Conservation (phyloP, 2,113 vertebrate genomes). For the Salvelinus fontinalis region DNA sequence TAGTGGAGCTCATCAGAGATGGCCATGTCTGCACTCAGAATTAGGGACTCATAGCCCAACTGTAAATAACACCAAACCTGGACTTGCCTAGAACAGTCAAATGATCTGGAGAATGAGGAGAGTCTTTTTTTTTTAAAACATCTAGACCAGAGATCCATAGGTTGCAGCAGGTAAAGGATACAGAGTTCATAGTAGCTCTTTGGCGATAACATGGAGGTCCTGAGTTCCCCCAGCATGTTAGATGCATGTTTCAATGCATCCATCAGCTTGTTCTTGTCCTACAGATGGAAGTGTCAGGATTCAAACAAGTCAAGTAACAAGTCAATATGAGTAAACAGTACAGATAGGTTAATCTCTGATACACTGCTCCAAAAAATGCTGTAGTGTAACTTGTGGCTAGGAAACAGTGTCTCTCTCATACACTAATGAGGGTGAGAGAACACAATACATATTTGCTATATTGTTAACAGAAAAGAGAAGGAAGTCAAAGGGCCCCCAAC, state of each 20-base stretch:
- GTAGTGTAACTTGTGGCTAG: background rate
- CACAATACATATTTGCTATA: background rate
- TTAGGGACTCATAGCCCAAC: conserved; percentile 64
- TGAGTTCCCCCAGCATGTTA: conserved; percentile 96
- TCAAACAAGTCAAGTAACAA: background rate
- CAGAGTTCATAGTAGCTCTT: conserved; percentile 99
- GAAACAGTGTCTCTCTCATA: background rate
- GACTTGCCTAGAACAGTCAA: background rate
- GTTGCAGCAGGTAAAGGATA: conserved; percentile 77
- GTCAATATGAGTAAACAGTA: background rate
- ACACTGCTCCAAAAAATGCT: too few relatives aligned
- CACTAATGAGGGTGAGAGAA: background rate
- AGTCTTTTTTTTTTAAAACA: background rate
- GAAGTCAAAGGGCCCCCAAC: background rate
- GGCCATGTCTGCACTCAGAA: conserved; percentile 86
- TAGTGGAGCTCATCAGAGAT: conserved; percentile 98
- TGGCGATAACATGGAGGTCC: conserved; percentile 97
- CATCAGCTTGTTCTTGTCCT: conserved; percentile 99
- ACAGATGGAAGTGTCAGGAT: conserved; percentile 14
- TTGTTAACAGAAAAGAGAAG: background rate
- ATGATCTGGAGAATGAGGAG: too few relatives aligned
- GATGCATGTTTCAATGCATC: conserved; percentile 98
- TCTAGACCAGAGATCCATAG: background rate
- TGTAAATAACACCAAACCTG: background rate
- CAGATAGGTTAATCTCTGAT: background rate